Evolutionary conservation across 2,888 invertebrate genomes (phyloP), one percentile per base, ranked within the genome.

Genomic region (Eudemis profundana): DNA sequence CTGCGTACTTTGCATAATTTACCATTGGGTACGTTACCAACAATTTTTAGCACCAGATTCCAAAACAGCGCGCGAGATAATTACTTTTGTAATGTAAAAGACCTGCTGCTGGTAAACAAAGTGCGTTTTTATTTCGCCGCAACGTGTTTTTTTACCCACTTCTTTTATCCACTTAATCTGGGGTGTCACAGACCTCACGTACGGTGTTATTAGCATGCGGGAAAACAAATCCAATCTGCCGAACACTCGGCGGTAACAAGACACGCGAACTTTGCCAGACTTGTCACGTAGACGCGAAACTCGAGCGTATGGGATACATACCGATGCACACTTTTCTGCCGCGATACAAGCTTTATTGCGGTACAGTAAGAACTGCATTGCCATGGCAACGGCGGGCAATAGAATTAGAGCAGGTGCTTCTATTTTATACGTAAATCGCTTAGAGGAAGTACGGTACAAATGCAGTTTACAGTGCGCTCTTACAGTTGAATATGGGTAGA

Each of bases 161-260:
- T 81, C 75, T 76, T 70, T 72, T 69, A 74, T 76, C 70, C 74
- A 68, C 65, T 70, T 85, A 83, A 86, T 85, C 82, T 77, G 56
- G 69, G 67, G 72, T 81, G 80, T 81, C 79, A 78, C 75, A 72
- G 57, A 67, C 69, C 68, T 73, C 84, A 82, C 83, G 83, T 83
- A 79, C 73, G 72, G 73, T 71, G 70, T 77, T 86, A 89, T 89
- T 87, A 86, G 85, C 87, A 86, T 88, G 84, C 85, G 82, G 81
- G 77, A 79, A 83, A 88, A 89, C 87, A 88, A 89, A 89, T 87
- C 84, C 86, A 87, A 90, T 90, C 85, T 86, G 85, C 82, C 85
- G 84, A 88, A 88, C 83, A 81, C 79, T 82, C 75, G 77, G 75
- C 78, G 78, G 79, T 78, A 86, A 87, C 86, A 88, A 87, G 86